Conservation (phyloP, 1,140 invertebrate species). For the Drosophila gunungcola region DNA sequence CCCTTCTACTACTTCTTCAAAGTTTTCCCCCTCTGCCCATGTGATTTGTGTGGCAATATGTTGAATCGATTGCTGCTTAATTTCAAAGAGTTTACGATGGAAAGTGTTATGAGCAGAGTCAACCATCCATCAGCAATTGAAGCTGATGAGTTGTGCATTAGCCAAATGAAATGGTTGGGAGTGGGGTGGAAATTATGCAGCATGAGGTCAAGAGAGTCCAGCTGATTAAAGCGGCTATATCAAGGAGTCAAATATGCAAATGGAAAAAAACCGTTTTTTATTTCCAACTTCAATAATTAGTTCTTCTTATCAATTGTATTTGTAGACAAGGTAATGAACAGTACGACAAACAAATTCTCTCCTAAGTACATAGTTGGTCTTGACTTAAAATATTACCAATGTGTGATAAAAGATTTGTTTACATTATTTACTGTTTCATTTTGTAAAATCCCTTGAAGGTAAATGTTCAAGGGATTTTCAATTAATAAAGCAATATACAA, state of each 20-base stretch:
- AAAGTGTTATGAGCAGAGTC: slow-evolving; percentile 43
- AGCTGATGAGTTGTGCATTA: slow-evolving; percentile 44
- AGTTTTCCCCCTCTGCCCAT: background rate
- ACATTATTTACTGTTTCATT: no score
- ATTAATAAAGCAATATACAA: no score
- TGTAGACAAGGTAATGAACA: no score
- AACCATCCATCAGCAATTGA: slow-evolving; percentile 25
- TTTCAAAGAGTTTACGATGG: slow-evolving; percentile 55
- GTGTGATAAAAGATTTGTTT: no score
- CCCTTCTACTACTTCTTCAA: background rate
- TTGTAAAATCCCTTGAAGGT: no score
- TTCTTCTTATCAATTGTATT: background rate
- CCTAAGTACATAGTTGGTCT: no score
- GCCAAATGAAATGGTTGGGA: slow-evolving; percentile 35
- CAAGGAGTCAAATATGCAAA: slow-evolving; percentile 5
- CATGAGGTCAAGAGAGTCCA: slow-evolving; percentile 20
- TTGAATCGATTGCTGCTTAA: slow-evolving; percentile 25
- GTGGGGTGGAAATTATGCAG: background rate
- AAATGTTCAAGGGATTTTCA: no score
- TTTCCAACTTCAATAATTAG: background rate
- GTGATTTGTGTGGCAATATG: slow-evolving; percentile 51
- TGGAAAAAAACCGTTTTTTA: background rate
- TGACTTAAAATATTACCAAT: no score
- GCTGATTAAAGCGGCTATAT: slow-evolving; percentile 24
- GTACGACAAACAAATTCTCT: no score